A percentile compares a stretch with the other conserved stretches of the same genome.
Conservation (phyloP, 2,797 vertebrate species). For the Eulemur albifrons region DNA sequence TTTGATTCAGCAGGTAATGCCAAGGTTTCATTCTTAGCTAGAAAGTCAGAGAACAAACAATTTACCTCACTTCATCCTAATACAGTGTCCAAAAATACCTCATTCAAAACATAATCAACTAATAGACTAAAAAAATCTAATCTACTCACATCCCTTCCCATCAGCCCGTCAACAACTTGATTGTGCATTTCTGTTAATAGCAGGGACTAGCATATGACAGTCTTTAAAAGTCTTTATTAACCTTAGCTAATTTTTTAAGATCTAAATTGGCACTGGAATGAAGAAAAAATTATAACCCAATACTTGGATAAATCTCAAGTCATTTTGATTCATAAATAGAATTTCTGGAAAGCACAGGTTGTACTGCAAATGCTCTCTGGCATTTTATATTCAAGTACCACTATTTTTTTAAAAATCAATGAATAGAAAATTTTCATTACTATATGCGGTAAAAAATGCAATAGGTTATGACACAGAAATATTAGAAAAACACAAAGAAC, state of each 20-base stretch:
- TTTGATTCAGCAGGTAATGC: conserved; percentile 85
- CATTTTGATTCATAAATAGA: background rate
- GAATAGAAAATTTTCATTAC: conserved; percentile 1
- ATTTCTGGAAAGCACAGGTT: background rate
- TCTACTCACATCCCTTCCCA: background rate
- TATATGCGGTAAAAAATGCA: conserved; percentile 3
- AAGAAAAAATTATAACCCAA: background rate
- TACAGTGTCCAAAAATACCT: background rate
- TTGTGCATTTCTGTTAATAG: background rate
- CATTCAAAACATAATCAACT: conserved; percentile 1
- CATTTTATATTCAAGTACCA: background rate
- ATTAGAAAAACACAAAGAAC: conserved; percentile 36
- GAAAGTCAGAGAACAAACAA: conserved; percentile 54
- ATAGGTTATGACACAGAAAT: background rate
- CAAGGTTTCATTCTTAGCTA: conserved; percentile 84
- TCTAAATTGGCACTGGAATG: background rate
- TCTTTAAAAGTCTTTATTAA: conserved; percentile 26
- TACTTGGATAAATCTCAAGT: background rate
- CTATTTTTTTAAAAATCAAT: background rate
- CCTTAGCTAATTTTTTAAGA: background rate
- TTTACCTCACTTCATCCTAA: conserved; percentile 27
- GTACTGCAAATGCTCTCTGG: background rate
- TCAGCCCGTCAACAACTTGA: background rate
- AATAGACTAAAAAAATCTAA: background rate
- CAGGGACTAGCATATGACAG: background rate